Evolutionary conservation across 1,140 invertebrate species (phyloP).

Genomic region (Vanessa atalanta): DNA sequence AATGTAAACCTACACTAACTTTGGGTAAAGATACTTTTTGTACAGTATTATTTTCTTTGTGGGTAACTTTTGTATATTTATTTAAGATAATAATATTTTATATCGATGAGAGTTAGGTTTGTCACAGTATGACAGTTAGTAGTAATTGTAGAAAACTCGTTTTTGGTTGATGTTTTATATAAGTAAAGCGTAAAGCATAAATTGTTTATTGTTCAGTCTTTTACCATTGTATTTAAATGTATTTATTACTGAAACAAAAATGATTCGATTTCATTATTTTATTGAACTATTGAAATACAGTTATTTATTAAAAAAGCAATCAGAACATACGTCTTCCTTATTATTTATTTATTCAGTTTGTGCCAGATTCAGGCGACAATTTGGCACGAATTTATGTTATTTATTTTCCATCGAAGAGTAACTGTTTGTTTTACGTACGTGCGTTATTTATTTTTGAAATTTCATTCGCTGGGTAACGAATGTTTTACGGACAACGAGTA

Average conservation of each 20-base stretch:
- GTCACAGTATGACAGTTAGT: too few relatives aligned
- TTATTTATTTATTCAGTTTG: conserved; percentile 53
- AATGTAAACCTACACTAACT: conserved; percentile 17
- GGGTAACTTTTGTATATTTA: neutral
- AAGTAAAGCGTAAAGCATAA: too few relatives aligned
- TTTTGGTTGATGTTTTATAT: too few relatives aligned
- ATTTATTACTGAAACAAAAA: neutral
- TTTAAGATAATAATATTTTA: neutral
- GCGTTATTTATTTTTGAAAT: conserved; percentile 53
- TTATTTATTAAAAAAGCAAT: conserved; percentile 44
- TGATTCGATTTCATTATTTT: neutral
- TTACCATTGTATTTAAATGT: neutral
- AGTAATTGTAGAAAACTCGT: too few relatives aligned
- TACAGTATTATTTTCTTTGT: neutral
- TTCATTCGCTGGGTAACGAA: conserved; percentile 43
- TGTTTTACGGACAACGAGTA: conserved; percentile 41
- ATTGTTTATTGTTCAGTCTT: neutral
- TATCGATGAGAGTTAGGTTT: too few relatives aligned
- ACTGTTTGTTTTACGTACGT: conserved; percentile 47
- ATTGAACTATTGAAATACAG: conserved; percentile 27
- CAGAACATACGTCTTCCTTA: conserved; percentile 44
- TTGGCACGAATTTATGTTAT: conserved; percentile 55
- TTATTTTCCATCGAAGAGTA: conserved; percentile 56
- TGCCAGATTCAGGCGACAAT: conserved; percentile 52
- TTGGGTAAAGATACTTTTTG: conserved; percentile 9